A percentile compares a stretch with the other conserved stretches of the same genome.
These are phyloP conservation scores for Camponotus floridanus DNA, from an alignment of 1,140 invertebrate species.

Conservation along the genomic window DNA sequence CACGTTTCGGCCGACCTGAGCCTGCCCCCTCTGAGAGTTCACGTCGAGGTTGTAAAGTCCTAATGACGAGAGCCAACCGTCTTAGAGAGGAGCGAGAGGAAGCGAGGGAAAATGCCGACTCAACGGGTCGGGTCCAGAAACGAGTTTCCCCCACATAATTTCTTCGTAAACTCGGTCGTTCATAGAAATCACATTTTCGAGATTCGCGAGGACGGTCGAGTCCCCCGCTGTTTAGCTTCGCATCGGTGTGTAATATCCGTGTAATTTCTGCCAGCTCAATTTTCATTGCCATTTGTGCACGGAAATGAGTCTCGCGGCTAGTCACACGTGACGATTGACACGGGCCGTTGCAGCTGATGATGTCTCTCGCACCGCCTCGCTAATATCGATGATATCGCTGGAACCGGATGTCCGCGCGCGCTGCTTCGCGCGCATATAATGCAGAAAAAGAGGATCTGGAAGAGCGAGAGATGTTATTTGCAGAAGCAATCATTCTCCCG, in stretches of 20 bases:
- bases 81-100: conserved; percentile 33
- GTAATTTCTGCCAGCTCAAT: conserved; percentile 64
- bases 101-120: conserved; percentile 22
- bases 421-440: neutral
- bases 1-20: conserved; percentile 63
- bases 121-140: neutral
- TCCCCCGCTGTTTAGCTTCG: neutral
- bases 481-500: neutral
- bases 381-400: conserved; percentile 48
- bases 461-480: conserved; percentile 16
- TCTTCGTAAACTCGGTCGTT: conserved; percentile 32
- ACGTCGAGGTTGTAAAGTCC: conserved; percentile 75
- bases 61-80: conserved; percentile 74
- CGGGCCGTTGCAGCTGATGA: conserved; percentile 52
- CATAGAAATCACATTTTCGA: conserved; percentile 62
- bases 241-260: conserved; percentile 54
- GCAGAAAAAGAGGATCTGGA: neutral
- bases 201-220: neutral
- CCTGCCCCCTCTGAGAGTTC: conserved; percentile 58
- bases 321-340: conserved; percentile 64
- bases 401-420: conserved; percentile 48
- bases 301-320: conserved; percentile 63
- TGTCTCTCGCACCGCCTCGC: conserved; percentile 27
- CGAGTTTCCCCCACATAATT: conserved; percentile 55
- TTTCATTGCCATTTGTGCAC: conserved; percentile 61